Evolutionary conservation across 2,797 vertebrate species (phyloP), one percentile per base, ranked within the genome.

Genomic region (Anabas testudineus): DNA sequence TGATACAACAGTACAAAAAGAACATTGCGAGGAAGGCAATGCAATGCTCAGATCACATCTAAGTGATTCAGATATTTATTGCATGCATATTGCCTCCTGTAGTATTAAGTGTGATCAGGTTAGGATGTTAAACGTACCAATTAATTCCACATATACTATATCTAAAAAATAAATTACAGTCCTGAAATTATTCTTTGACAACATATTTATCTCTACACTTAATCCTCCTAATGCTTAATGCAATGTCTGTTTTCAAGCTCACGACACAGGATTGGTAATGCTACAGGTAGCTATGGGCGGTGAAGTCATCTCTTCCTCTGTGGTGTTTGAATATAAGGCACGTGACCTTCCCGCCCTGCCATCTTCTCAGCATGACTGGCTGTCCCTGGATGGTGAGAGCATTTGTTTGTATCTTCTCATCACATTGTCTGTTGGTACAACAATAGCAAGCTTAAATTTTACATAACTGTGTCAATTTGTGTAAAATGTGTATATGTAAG

Each of bases 261-360:
- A 99, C 24, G 97, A 98, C 90, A 99, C 98, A 45, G 98, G 98
- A 82, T 95, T 99, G 5, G 98, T 99, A 93, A 98, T 97, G 86
- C 95, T 99, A 85, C 98, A 99, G 94, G 98, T 99, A 70, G 96
- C 97, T 82, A 97, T 96, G 95, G 97, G 97, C 59, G 97, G 95
- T 83, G 97, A 98, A 90, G 96, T 98, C 88, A 97, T 99, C 93
- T 99, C 98, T 80, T 98, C 97, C 82, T 99, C 98, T 0, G 98
- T 99, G 93, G 97, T 99, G 83, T 99, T 99, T 90, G 98, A 99
- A 87, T 99, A 99, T 89, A 99, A 99, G 90, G 97, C 98, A 0
- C 96, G 98, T 24, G 96, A 97, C 51, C 93, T 99, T 76, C 96
- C 97, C 39, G 95, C 96, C 5, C 94, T 99, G 87, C 97, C 98